Evolutionary conservation across 2,797 vertebrate genomes (phyloP).

Genomic region (Muraenolepis orangiensis): DNA sequence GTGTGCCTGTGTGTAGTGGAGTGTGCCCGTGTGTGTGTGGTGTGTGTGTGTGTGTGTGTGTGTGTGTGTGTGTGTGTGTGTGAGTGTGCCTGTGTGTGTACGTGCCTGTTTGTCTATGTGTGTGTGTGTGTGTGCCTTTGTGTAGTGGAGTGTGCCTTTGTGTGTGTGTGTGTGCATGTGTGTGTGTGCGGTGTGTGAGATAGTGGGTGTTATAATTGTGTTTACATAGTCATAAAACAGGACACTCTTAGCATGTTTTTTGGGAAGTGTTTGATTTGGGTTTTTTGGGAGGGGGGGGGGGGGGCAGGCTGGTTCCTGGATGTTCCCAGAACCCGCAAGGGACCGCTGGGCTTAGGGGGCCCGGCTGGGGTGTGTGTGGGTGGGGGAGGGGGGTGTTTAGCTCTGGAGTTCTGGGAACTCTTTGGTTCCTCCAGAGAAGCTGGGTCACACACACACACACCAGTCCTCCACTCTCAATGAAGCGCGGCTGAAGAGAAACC

Average conservation of each 20-base stretch:
- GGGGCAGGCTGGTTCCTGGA: background rate
- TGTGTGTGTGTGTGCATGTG: background rate
- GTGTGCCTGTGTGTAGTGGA: too few relatives aligned
- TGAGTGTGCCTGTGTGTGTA: too few relatives aligned
- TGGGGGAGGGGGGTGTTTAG: background rate
- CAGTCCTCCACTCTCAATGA: background rate
- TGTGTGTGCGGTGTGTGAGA: background rate
- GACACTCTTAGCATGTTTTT: background rate
- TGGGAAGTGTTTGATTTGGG: background rate
- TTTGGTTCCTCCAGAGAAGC: background rate
- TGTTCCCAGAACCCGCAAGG: background rate
- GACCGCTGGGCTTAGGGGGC: background rate
- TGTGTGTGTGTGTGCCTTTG: conserved; percentile 20
- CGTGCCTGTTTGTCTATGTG: conserved; percentile 25
- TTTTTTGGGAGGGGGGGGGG: background rate
- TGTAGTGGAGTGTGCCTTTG: background rate
- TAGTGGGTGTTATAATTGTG: background rate
- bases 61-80: too few relatives aligned
- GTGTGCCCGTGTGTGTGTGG: too few relatives aligned
- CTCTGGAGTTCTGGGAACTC: background rate
- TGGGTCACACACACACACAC: background rate
- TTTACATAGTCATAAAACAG: background rate
- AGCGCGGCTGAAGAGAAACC: background rate
- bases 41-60: too few relatives aligned
- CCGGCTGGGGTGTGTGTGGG: background rate